Evolutionary conservation across 2,888 invertebrate genomes (phyloP).

Genomic region (Cheilosia urbana): DNA sequence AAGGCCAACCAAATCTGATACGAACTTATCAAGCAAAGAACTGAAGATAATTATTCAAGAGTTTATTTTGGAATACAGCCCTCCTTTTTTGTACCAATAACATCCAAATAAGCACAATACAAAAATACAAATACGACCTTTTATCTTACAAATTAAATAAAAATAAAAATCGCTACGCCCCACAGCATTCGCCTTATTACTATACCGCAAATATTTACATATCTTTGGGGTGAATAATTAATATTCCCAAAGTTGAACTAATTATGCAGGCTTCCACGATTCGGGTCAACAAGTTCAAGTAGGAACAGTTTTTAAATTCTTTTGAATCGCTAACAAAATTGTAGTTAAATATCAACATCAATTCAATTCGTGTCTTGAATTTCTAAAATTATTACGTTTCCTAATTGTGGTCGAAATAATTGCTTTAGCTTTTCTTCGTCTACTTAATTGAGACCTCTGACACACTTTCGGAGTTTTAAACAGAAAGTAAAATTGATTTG

Average conservation of each 20-base stretch:
- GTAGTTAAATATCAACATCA: conserved; percentile 20
- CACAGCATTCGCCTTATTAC: not conserved
- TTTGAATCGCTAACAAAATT: conserved; percentile 9
- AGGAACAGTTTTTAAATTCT: not conserved
- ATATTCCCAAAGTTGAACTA: conserved; percentile 13
- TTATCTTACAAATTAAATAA: not conserved
- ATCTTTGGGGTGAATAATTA: conserved; percentile 14
- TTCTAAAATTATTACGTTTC: conserved; percentile 28
- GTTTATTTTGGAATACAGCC: too few relatives aligned
- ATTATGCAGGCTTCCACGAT: not conserved
- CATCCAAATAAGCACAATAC: too few relatives aligned
- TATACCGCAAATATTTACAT: conserved; percentile 30
- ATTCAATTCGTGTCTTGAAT: conserved; percentile 8
- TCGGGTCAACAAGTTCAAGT: not conserved
- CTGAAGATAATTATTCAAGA: too few relatives aligned
- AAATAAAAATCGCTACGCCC: conserved; percentile 1
- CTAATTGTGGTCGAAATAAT: conserved; percentile 17
- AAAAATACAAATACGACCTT: too few relatives aligned
- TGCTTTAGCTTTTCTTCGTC: not conserved
- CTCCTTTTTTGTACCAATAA: too few relatives aligned
- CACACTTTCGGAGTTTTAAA: not conserved
- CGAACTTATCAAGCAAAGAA: too few relatives aligned
- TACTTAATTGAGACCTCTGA: conserved; percentile 43
- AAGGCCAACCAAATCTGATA: too few relatives aligned
- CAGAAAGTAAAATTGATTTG: too few relatives aligned